Base-by-base conservation (phyloP, 2,113 vertebrate species). In the Blennius ocellaris region DNA sequence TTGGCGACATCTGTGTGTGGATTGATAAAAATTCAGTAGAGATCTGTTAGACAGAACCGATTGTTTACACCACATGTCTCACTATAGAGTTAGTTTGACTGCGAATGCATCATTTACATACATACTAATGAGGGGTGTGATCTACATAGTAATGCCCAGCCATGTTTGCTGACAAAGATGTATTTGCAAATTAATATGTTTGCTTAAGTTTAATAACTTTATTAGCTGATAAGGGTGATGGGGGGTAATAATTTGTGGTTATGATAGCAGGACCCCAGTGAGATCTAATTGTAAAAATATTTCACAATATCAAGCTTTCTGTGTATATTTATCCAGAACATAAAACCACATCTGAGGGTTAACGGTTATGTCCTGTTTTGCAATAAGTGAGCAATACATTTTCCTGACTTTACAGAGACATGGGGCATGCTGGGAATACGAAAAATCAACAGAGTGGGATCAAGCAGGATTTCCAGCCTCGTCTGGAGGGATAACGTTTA, bases 101-200 rank as follows among this genome's bases (percentile, higher is more conserved):
- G 0, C 16, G 6, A 59, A 54, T 53, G 49, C n/a, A 36, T 14
- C 40, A 52, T 63, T 57, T 54, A 15, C 48, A 16, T 53, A 4
- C 14, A 54, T 5, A 45, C 39, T 69, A 84, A 84, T 49, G 54
- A 80, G 54, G 40, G 55, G 17, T 5, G n/a, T 51, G 39, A 65
- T 72, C 63, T 47, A 7, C 61, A 76, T 44, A 3, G 50, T 36
- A 10, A 38, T 6, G 30, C 50, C 64, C 45, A 74, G 3, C 2
- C 14, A 39, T 10, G 44, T 5, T 8, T 10, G 62, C 52, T 45
- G 48, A 63, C 52, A n/a, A 66, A 58, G 41, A 62, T 11, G 9
- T 12, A 49, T 30, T 50, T 59, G 38, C 47, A 49, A 54, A 72
- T 36, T 76, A 11, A 72, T 51, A 51, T 40, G 39, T 58, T 55